Evolutionary conservation across 2,888 invertebrate species (phyloP).

Genomic region (Dioctria rufipes): DNA sequence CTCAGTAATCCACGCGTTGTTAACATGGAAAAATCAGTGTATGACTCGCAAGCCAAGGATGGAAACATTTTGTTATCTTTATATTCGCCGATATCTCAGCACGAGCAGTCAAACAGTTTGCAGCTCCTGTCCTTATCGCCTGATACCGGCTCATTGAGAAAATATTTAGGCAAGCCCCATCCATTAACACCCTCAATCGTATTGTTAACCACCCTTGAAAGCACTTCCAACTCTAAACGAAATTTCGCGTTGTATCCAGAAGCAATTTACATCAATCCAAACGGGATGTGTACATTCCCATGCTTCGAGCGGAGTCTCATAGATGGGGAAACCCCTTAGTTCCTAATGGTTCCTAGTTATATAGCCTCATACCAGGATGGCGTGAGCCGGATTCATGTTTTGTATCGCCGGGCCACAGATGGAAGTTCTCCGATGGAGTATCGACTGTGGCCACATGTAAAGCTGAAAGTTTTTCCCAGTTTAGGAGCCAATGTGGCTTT

Average conservation of each 20-base stretch:
- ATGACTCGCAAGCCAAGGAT: not conserved
- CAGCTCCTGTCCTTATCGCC: conserved; percentile 38
- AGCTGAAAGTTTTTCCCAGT: conserved; percentile 51
- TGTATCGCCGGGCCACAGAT: conserved; percentile 51
- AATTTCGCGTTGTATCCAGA: conserved; percentile 53
- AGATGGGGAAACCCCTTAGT: not conserved
- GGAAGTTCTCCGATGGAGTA: conserved; percentile 34
- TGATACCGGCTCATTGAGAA: conserved; percentile 50
- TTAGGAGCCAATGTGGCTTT: conserved; percentile 1
- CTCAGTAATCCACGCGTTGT: not conserved
- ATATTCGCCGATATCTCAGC: conserved; percentile 48
- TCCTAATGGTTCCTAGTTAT: not conserved
- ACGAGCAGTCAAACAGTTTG: not conserved
- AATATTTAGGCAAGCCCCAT: conserved; percentile 52
- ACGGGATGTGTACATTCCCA: conserved; percentile 51
- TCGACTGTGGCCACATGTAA: conserved; percentile 53
- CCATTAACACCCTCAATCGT: conserved; percentile 52
- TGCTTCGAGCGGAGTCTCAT: not conserved
- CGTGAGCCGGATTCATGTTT: conserved; percentile 48
- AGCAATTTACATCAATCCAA: conserved; percentile 52
- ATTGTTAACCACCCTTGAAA: conserved; percentile 53
- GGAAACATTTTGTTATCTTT: conserved; percentile 49
- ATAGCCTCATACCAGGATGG: not conserved
- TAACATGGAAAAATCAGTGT: conserved; percentile 33
- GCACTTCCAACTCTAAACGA: conserved; percentile 50